These are phyloP conservation scores for Sceloporus undulatus DNA, from an alignment of 2,113 vertebrate species.

Conservation along the genomic window DNA sequence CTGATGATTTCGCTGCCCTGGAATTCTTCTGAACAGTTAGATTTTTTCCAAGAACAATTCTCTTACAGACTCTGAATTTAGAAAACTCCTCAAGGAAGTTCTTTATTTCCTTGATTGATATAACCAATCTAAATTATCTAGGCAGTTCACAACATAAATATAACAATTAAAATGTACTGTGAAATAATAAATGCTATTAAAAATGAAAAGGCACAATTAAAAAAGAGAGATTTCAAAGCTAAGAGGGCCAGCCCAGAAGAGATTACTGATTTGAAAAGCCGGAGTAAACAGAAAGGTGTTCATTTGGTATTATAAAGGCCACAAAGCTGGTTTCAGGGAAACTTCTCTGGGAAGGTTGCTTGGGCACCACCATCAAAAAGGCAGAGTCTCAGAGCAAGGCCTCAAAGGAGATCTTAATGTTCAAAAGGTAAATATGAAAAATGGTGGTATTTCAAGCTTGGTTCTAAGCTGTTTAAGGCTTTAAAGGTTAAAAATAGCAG, in stretches of 20 bases:
- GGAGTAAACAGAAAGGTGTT: not conserved
- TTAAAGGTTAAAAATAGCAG: not conserved
- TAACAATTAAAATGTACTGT: not conserved
- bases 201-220: not conserved
- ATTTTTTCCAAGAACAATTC: not conserved
- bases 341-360: not conserved
- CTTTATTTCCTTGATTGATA: not conserved
- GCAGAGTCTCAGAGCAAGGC: not conserved
- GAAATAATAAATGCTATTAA: not conserved
- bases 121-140: not conserved
- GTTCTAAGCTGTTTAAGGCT: not conserved
- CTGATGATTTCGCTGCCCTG: not conserved
- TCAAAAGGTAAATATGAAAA: not conserved
- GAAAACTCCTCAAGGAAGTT: not conserved
- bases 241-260: not conserved
- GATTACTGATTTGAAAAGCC: not conserved
- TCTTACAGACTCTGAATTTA: not conserved
- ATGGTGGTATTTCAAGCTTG: not conserved
- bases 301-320: not conserved
- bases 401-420: not conserved
- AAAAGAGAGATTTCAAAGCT: not conserved
- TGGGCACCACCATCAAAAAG: not conserved
- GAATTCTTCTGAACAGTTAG: constrained; percentile 31
- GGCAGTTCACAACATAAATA: not conserved
- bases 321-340: not conserved